phyloP scores from a whole-genome alignment of 92 coral and sea anemone genomes.

The Parazoanthus atlanticus region DNA sequence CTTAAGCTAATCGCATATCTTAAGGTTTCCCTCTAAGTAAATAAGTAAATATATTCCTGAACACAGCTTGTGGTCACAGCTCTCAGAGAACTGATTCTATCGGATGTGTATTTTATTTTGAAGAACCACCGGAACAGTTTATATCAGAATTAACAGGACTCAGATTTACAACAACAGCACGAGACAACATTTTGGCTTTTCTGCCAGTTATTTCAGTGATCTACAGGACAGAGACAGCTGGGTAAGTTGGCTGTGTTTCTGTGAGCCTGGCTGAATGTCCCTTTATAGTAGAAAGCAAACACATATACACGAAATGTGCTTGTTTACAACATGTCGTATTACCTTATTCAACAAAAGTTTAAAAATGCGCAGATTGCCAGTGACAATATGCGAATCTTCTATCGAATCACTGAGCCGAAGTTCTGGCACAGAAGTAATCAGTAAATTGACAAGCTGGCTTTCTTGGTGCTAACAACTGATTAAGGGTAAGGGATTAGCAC shows the following conservation, averaged over 20 bases:
- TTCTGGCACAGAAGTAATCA: neutral
- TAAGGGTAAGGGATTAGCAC: too few species aligned
- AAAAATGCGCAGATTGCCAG: neutral
- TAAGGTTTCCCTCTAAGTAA: too few species aligned
- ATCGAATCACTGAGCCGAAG: too few species aligned
- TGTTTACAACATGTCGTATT: neutral
- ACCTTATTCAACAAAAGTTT: neutral
- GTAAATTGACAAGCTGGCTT: neutral
- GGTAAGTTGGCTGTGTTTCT: neutral
- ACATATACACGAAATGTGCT: neutral
- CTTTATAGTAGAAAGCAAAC: neutral
- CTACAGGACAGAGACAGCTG: neutral
- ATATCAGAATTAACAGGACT: neutral
- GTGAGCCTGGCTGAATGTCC: neutral
- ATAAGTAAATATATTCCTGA: neutral
- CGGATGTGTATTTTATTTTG: neutral
- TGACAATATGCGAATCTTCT: too few species aligned
- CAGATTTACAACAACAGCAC: neutral
- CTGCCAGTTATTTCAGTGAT: neutral
- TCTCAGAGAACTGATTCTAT: neutral
- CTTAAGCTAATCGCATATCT: neutral
- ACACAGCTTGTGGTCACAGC: neutral
- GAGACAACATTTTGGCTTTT: neutral
- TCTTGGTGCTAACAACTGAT: neutral
- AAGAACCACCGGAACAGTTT: neutral